A percentile compares a stretch with the other conserved stretches of the same genome.
Evolutionary conservation across 2,797 vertebrate species (phyloP).

Genomic region (Enteromius fasciolatus): DNA sequence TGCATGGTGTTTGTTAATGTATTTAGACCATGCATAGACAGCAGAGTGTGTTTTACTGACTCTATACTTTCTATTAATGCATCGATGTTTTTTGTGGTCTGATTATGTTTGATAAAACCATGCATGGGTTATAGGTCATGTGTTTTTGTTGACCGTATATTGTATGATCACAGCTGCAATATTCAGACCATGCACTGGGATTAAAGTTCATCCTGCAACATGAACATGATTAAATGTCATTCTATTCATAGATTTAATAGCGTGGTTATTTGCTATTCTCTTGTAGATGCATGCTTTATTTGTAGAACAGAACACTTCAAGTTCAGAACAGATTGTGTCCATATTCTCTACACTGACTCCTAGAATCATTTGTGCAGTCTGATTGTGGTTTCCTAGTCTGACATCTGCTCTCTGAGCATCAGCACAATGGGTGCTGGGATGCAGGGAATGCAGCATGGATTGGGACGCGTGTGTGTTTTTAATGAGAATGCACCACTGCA

Average conservation of each 20-base stretch:
- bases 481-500: constrained; percentile 3
- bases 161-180: background rate
- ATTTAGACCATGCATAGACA: background rate
- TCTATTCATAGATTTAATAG: background rate
- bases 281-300: background rate
- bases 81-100: background rate
- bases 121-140: background rate
- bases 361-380: background rate
- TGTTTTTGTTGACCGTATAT: background rate
- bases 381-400: background rate
- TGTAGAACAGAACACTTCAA: background rate
- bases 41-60: background rate
- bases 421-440: constrained; percentile 3
- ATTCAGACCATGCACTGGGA: background rate
- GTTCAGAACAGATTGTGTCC: too few species aligned
- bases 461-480: background rate
- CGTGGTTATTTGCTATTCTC: background rate
- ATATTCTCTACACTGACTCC: background rate
- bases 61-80: background rate
- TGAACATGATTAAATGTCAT: background rate
- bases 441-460: constrained; percentile 18
- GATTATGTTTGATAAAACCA: background rate
- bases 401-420: background rate
- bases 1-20: background rate
- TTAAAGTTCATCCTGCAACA: background rate